Percentiles rank a stretch among this genome's conserved stretches.
These are phyloP conservation scores for Arremon brunneinucha DNA, from an alignment of 2,797 vertebrate species.

Conservation along the genomic window DNA sequence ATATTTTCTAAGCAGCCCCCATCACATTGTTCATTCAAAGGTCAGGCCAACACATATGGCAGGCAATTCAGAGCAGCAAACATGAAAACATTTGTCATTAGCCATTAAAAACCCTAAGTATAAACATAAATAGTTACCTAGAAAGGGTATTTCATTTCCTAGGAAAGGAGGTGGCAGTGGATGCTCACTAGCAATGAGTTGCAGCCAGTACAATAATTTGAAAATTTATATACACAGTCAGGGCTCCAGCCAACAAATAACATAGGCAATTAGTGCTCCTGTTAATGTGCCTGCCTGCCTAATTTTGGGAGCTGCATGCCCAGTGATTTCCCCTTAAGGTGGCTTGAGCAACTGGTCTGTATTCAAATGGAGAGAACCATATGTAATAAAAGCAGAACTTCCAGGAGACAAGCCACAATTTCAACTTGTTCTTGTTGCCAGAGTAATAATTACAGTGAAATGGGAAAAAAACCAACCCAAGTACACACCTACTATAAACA, in stretches of 20 bases:
- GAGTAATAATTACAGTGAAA: constrained; percentile 24
- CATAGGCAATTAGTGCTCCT: background rate
- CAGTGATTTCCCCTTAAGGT: background rate
- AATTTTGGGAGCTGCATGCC: background rate
- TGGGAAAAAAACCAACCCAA: background rate
- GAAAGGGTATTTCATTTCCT: constrained; percentile 19
- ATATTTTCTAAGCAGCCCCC: background rate
- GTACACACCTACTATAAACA: constrained; percentile 39
- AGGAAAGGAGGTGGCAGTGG: background rate
- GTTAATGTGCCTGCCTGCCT: background rate
- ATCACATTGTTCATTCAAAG: background rate
- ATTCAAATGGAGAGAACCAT: background rate
- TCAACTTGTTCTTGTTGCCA: constrained; percentile 13
- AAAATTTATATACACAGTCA: background rate
- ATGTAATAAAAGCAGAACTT: background rate
- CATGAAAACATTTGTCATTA: background rate
- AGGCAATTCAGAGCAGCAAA: background rate
- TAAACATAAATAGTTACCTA: constrained; percentile 22
- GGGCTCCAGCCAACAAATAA: constrained; percentile 14
- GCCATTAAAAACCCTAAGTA: background rate
- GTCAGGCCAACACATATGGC: background rate
- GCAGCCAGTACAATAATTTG: constrained; percentile 17
- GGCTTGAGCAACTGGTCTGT: background rate
- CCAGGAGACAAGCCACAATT: background rate
- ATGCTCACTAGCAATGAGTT: background rate